These are phyloP conservation scores for Epizoanthus rinbou DNA, from an alignment of 92 coral and sea anemone species.

Conservation along the genomic window DNA sequence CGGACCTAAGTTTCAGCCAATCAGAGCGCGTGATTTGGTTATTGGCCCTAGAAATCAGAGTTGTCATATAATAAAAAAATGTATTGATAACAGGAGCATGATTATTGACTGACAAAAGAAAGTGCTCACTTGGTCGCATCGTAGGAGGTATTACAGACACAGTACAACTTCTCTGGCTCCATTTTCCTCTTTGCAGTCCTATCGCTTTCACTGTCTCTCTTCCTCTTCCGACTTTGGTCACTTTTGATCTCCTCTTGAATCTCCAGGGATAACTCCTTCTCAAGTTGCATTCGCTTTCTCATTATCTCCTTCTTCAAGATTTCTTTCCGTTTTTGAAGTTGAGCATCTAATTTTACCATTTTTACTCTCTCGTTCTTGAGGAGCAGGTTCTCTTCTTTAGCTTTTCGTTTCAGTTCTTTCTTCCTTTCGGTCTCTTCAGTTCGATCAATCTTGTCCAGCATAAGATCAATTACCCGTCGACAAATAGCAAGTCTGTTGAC, in stretches of 20 bases:
- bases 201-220: slow-evolving; percentile 59
- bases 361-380: slow-evolving; percentile 77
- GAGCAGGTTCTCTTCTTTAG: slow-evolving; percentile 67
- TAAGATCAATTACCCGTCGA: slow-evolving; percentile 78
- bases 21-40: too few species aligned
- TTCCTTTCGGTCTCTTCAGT: slow-evolving; percentile 78
- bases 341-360: slow-evolving; percentile 73
- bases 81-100: too few species aligned
- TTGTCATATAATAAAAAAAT: too few species aligned
- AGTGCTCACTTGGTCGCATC: slow-evolving; percentile 77
- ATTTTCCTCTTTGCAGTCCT: slow-evolving; percentile 64
- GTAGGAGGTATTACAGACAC: slow-evolving; percentile 93
- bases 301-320: slow-evolving; percentile 82
- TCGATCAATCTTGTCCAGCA: slow-evolving; percentile 89
- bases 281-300: slow-evolving; percentile 86
- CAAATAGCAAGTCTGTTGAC: slow-evolving; percentile 73
- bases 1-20: too few species aligned
- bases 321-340: slow-evolving; percentile 91
- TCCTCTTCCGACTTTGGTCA: slow-evolving; percentile 50
- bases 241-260: slow-evolving; percentile 63
- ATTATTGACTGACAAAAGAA: background rate
- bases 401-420: slow-evolving; percentile 77
- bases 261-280: slow-evolving; percentile 80
- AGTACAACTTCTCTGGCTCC: slow-evolving; percentile 70
- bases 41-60: too few species aligned